Evolutionary conservation across 2,888 invertebrate genomes (phyloP).

Genomic region (Hipparchia sbordonii): DNA sequence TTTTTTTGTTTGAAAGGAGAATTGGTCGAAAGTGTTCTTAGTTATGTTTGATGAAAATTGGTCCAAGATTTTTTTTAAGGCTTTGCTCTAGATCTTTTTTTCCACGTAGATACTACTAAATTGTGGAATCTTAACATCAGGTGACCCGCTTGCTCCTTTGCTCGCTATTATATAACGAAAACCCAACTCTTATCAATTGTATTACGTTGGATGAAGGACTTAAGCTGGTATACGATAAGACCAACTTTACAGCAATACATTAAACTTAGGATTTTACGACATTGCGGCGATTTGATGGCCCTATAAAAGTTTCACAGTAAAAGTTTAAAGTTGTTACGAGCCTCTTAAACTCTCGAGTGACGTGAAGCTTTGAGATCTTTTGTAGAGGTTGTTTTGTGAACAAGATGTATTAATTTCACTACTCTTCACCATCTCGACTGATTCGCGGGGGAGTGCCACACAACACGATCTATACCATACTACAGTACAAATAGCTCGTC

Average conservation of each 20-base stretch:
- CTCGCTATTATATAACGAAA: too few species aligned
- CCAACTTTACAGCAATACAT: conserved; percentile 20
- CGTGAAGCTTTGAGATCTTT: not conserved
- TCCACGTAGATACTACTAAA: too few species aligned
- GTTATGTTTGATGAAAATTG: not conserved
- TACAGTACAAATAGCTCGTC: too few species aligned
- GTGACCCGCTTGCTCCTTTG: too few species aligned
- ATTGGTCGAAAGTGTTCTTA: too few species aligned
- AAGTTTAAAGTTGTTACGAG: conserved; percentile 18
- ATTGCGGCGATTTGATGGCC: conserved; percentile 18
- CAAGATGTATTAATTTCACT: not conserved
- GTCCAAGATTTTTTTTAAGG: too few species aligned
- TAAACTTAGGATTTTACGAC: conserved; percentile 17
- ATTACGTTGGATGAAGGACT: conserved; percentile 3
- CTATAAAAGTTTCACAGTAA: conserved; percentile 10
- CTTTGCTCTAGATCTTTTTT: too few species aligned
- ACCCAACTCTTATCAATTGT: not conserved
- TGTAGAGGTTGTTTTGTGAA: not conserved
- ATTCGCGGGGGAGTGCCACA: too few species aligned
- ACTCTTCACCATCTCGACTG: too few species aligned
- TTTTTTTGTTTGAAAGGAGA: too few species aligned
- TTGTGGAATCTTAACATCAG: too few species aligned
- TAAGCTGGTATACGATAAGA: not conserved
- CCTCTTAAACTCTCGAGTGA: not conserved
- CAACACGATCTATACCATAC: too few species aligned